These are phyloP conservation scores for Threskiornis aethiopicus DNA, from an alignment of 2,797 vertebrate species.

Conservation along the genomic window DNA sequence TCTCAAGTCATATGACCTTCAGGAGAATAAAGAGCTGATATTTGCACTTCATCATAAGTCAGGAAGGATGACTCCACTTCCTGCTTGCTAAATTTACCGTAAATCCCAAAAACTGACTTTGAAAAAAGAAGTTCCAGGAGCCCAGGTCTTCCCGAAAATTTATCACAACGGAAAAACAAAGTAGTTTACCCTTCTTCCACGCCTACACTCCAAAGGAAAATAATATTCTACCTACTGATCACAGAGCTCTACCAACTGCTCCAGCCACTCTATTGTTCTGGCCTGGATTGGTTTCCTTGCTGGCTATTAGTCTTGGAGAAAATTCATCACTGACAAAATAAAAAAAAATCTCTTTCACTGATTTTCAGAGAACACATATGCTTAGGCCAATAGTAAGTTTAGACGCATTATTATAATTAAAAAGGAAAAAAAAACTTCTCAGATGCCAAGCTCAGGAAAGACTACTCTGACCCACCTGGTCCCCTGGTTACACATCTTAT, in stretches of 20 bases:
- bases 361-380: background rate
- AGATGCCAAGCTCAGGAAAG: background rate
- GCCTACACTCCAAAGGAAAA: slow-evolving; percentile 22
- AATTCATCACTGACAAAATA: background rate
- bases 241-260: background rate
- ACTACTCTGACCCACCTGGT: background rate
- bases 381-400: background rate
- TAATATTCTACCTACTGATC: background rate
- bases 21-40: slow-evolving; percentile 40
- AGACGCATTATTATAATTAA: background rate
- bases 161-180: slow-evolving; percentile 31
- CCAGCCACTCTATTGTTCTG: background rate
- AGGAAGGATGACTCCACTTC: slow-evolving; percentile 54
- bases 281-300: background rate
- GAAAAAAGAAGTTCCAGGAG: slow-evolving; percentile 13
- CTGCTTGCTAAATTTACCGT: slow-evolving; percentile 7
- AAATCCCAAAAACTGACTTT: slow-evolving; percentile 14
- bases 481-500: background rate
- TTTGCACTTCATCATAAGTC: slow-evolving; percentile 49
- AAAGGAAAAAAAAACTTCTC: background rate
- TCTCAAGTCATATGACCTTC: slow-evolving; percentile 22
- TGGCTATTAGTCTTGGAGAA: background rate
- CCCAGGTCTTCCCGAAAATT: slow-evolving; percentile 19
- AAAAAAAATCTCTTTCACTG: background rate
- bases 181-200: background rate